These are phyloP conservation scores for Oenanthe oenanthe DNA, from an alignment of 2,113 vertebrate species.

Conservation along the genomic window DNA sequence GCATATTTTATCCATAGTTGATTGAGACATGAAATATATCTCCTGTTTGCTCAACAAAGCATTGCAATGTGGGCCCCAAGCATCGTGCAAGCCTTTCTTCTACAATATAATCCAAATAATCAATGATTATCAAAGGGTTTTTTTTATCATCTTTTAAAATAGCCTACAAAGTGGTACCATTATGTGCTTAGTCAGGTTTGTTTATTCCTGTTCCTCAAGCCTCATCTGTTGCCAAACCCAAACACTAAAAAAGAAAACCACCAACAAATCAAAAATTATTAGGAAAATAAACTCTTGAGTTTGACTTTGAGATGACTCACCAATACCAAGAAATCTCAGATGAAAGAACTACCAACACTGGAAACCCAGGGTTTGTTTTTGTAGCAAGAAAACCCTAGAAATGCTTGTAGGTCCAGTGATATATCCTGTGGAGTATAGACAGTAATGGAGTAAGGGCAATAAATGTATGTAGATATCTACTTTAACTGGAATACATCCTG, in stretches of 20 bases:
- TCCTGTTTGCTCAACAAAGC: background rate
- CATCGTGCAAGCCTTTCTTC: background rate
- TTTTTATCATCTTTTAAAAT: background rate
- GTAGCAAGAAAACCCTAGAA: background rate
- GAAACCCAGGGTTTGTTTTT: background rate
- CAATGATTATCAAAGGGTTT: background rate
- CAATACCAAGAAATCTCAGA: background rate
- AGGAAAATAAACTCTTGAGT: background rate
- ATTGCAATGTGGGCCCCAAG: background rate
- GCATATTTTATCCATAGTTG: constrained; percentile 6
- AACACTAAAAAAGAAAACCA: background rate
- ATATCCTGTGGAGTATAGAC: background rate
- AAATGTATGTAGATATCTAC: background rate
- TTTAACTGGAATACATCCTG: background rate
- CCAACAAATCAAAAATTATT: background rate
- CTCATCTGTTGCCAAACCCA: background rate
- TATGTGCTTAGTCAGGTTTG: background rate
- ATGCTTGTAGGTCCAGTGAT: background rate
- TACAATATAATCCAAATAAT: background rate
- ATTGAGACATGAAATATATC: background rate
- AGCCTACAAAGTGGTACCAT: background rate
- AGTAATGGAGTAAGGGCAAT: background rate
- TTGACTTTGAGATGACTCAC: background rate
- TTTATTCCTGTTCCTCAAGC: background rate
- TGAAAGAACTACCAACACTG: background rate